Evolutionary conservation across 2,888 invertebrate genomes (phyloP).

Genomic region (Andrena camellia): DNA sequence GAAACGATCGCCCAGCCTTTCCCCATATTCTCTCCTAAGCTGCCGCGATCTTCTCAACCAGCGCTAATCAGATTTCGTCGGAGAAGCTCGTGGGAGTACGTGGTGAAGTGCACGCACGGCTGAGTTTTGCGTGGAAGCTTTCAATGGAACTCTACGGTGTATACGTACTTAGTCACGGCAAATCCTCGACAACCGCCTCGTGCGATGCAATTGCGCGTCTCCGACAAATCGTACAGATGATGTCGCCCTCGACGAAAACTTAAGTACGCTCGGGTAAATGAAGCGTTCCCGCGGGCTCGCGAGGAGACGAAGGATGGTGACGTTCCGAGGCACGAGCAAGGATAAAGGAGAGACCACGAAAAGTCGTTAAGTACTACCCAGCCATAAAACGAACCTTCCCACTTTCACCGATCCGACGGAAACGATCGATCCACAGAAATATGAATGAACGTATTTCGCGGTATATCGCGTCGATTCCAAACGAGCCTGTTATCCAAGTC

Average conservation of each 20-base stretch:
- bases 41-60: conserved; percentile 5
- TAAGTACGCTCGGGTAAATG: conserved; percentile 11
- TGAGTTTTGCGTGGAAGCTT: conserved; percentile 44
- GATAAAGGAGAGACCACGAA: too few relatives aligned
- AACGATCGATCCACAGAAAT: conserved; percentile 6
- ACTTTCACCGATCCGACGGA: conserved; percentile 40
- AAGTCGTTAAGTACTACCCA: not conserved
- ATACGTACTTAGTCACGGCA: conserved; percentile 25
- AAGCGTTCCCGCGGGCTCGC: not conserved
- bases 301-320: not conserved
- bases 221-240: conserved; percentile 3
- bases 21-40: too few relatives aligned
- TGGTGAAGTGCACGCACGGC: conserved; percentile 37
- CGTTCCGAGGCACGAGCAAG: too few relatives aligned
- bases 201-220: conserved; percentile 29
- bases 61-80: conserved; percentile 46
- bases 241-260: conserved; percentile 4
- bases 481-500: conserved; percentile 40
- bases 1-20: not conserved
- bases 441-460: conserved; percentile 9
- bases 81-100: conserved; percentile 54
- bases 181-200: conserved; percentile 4
- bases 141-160: not conserved
- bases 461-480: conserved; percentile 10
- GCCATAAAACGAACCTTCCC: conserved; percentile 11